Percentiles rank a stretch among this genome's conserved stretches.
Evolutionary conservation across 2,888 invertebrate genomes (phyloP).

Genomic region (Clitarchus hookeri): DNA sequence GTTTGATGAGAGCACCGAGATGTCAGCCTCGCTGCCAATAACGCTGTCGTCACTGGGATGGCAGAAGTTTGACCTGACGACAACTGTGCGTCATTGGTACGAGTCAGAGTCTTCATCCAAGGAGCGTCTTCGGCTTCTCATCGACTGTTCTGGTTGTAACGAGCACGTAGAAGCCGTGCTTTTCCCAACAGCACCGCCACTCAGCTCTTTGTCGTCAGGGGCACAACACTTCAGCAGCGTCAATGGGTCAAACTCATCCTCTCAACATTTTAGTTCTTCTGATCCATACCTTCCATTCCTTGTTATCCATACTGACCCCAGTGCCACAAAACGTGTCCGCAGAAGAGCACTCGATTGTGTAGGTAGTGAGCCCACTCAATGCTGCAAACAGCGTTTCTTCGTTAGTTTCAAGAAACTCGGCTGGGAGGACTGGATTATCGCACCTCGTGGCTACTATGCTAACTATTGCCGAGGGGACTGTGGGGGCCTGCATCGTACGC

Average conservation of each 20-base stretch:
- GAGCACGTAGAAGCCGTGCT: conserved; percentile 68
- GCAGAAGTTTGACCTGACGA: conserved; percentile 85
- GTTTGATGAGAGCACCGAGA: conserved; percentile 62
- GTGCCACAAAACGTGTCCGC: conserved; percentile 70
- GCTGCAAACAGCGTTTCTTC: conserved; percentile 88
- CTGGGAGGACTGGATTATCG: conserved; percentile 95
- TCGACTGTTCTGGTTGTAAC: conserved; percentile 84
- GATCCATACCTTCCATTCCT: conserved; percentile 81
- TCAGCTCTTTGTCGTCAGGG: conserved; percentile 28
- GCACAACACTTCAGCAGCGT: conserved; percentile 29
- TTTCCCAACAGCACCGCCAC: conserved; percentile 47
- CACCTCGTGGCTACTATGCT: conserved; percentile 88
- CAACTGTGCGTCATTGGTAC: conserved; percentile 77
- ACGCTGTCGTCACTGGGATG: conserved; percentile 74
- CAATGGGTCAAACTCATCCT: conserved; percentile 35
- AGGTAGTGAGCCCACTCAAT: conserved; percentile 70
- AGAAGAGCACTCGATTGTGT: conserved; percentile 84
- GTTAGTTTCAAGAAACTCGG: conserved; percentile 89
- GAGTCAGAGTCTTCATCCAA: conserved; percentile 51
- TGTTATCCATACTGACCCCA: conserved; percentile 76
- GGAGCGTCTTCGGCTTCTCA: conserved; percentile 74
- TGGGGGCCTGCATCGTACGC: conserved; percentile 73
- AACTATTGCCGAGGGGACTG: conserved; percentile 94
- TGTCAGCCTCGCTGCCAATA: conserved; percentile 62
- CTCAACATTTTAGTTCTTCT: conserved; percentile 41